These are phyloP conservation scores for Latheticus oryzae DNA, from an alignment of 2,888 invertebrate genomes.

Conservation along the genomic window DNA sequence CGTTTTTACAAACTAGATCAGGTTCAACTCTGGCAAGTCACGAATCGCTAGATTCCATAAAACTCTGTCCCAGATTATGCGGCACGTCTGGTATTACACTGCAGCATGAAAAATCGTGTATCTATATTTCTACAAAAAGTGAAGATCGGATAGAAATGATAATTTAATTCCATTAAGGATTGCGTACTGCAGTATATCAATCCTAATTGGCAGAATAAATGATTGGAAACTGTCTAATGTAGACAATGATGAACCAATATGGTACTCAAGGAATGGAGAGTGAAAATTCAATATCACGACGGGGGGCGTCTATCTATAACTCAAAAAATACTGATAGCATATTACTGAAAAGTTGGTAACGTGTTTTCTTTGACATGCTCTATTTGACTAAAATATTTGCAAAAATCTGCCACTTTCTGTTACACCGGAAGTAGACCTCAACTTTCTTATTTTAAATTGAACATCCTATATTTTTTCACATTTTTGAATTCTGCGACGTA, in stretches of 20 bases:
- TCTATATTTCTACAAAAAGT: constrained; percentile 46
- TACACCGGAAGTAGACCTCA: too few species aligned
- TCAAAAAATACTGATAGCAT: too few species aligned
- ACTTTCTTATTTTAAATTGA: too few species aligned
- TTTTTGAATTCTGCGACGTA: too few species aligned
- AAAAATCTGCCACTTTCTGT: too few species aligned
- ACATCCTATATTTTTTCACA: too few species aligned
- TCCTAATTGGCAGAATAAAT: constrained; percentile 48
- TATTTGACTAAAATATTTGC: too few species aligned
- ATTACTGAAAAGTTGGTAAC: too few species aligned
- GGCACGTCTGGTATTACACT: constrained; percentile 48
- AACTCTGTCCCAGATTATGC: constrained; percentile 48
- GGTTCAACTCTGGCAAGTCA: constrained; percentile 46
- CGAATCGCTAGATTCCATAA: constrained; percentile 48
- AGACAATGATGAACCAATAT: constrained; percentile 41
- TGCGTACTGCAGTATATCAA: constrained; percentile 44
- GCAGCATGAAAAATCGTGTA: constrained; percentile 46
- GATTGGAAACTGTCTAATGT: constrained; percentile 37
- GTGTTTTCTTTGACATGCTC: too few species aligned
- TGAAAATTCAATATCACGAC: constrained; percentile 22
- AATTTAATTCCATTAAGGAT: constrained; percentile 50
- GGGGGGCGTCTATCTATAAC: too few species aligned
- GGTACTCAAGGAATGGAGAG: constrained; percentile 20
- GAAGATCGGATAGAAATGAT: constrained; percentile 50
- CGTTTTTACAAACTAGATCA: too few species aligned